Percentiles rank a stretch among this genome's conserved stretches.
Evolutionary conservation across 2,797 vertebrate genomes (phyloP).

Genomic region (Hydrocynus forskahlii): DNA sequence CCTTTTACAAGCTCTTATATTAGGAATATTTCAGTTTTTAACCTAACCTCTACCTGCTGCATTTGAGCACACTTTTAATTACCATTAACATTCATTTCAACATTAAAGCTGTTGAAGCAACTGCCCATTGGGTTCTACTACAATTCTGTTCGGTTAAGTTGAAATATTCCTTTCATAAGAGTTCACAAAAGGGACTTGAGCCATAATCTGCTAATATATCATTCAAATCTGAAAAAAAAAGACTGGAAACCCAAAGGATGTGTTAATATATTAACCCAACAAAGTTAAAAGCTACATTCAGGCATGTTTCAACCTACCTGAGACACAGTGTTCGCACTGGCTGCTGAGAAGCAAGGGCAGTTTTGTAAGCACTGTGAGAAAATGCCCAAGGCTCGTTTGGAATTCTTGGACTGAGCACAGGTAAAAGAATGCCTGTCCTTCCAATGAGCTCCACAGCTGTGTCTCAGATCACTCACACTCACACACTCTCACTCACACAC

Average conservation of each 20-base stretch:
- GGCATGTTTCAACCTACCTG: conserved; percentile 60
- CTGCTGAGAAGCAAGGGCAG: conserved; percentile 14
- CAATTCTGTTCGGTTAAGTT: neutral
- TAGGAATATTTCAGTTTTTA: neutral
- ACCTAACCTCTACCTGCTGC: neutral
- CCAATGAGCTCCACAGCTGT: neutral
- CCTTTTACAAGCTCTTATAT: neutral
- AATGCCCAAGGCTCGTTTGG: conserved; percentile 34
- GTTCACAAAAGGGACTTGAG: neutral
- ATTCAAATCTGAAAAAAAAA: conserved; percentile 19
- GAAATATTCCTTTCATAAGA: neutral
- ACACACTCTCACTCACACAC: neutral
- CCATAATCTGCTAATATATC: conserved; percentile 13
- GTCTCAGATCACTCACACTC: neutral
- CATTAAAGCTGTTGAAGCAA: neutral
- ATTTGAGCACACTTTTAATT: neutral
- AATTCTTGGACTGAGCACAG: neutral
- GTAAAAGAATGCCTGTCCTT: neutral
- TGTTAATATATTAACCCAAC: neutral
- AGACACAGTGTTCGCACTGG: conserved; percentile 50
- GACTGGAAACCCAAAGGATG: neutral
- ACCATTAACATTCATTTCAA: neutral
- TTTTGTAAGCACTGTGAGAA: conserved; percentile 53
- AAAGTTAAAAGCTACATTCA: conserved; percentile 44
- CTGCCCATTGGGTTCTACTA: neutral